Evolutionary conservation across 30 jellyfish, hydroid and myxozoan genomes (phyloP).

Genomic region (Cassiopea xamachana): DNA sequence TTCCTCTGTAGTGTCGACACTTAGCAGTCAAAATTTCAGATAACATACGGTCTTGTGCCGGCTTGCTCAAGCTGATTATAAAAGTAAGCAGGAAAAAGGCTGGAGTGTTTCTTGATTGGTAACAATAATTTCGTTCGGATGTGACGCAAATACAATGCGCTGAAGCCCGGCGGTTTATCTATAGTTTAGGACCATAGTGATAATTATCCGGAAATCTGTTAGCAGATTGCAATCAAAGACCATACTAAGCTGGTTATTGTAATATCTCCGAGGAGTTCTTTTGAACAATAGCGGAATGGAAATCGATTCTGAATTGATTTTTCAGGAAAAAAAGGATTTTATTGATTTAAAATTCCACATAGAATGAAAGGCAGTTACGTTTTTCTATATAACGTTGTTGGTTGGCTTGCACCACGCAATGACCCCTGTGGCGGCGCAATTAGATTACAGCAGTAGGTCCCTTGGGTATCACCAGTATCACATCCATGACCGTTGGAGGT

Average conservation of each 20-base stretch:
- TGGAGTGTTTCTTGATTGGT: background rate
- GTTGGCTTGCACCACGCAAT: too few species aligned
- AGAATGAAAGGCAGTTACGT: background rate
- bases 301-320: background rate
- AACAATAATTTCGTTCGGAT: background rate
- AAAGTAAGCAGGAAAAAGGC: background rate
- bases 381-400: too few species aligned
- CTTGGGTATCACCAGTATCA: too few species aligned
- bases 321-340: background rate
- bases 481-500: too few species aligned
- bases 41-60: too few species aligned
- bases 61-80: too few species aligned
- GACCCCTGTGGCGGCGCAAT: too few species aligned
- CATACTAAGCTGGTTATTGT: background rate
- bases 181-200: background rate
- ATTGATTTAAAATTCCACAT: background rate
- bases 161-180: background rate
- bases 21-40: too few species aligned
- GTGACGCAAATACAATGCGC: too few species aligned
- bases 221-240: background rate
- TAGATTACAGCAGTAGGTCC: too few species aligned
- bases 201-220: background rate
- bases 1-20: too few species aligned
- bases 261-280: background rate
- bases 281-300: constrained; percentile 10